phyloP scores from a whole-genome alignment of 2,888 invertebrate genomes.

The Nezara viridula region DNA sequence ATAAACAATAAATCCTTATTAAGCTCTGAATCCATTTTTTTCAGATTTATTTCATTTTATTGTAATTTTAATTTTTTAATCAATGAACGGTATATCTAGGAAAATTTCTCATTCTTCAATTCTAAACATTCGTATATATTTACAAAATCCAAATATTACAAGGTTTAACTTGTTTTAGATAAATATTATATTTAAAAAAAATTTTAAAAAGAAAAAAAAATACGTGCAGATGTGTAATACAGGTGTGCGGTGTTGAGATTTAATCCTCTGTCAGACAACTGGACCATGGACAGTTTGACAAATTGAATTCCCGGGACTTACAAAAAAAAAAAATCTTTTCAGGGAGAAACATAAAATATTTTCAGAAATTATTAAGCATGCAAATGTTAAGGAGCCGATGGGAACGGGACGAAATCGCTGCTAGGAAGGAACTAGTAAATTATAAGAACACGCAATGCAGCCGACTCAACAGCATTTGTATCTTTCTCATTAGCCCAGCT shows the following conservation, averaged over 20 bases:
- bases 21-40: too few relatives aligned
- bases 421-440: background rate
- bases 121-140: too few relatives aligned
- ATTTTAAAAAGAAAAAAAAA: too few relatives aligned
- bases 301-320: background rate
- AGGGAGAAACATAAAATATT: background rate
- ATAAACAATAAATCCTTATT: too few relatives aligned
- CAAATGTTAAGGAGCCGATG: background rate
- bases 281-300: background rate
- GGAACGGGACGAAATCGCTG: background rate
- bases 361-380: background rate
- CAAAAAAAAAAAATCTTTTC: background rate
- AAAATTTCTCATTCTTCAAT: too few relatives aligned
- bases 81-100: too few relatives aligned
- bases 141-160: too few relatives aligned
- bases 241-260: background rate
- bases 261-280: background rate
- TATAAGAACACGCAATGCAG: background rate
- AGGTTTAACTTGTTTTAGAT: too few relatives aligned
- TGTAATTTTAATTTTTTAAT: too few relatives aligned
- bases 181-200: too few relatives aligned
- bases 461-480: background rate
- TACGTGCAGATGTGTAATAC: too few relatives aligned
- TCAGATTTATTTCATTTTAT: too few relatives aligned
- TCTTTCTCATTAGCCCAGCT: background rate